Conservation (phyloP, 2,888 invertebrate species). For the Drosophila colorata region DNA sequence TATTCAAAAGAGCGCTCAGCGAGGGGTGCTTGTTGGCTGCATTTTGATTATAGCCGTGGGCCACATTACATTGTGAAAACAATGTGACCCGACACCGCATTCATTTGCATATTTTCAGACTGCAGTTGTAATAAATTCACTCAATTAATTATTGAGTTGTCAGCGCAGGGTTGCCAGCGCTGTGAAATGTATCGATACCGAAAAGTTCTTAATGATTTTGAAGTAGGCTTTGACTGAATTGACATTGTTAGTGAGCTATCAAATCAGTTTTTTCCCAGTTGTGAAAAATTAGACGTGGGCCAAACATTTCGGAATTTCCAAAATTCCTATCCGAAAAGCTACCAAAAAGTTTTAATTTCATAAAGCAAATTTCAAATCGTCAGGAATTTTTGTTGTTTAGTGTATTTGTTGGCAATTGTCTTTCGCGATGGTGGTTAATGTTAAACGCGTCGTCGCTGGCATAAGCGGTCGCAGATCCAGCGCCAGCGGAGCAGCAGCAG, state of each 20-base stretch:
- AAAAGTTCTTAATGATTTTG: neutral
- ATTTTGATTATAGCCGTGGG: slow-evolving; percentile 11
- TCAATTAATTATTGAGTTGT: neutral
- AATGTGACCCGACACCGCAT: neutral
- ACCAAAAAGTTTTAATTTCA: slow-evolving; percentile 19
- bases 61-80: neutral
- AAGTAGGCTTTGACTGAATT: slow-evolving; percentile 40
- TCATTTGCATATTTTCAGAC: slow-evolving; percentile 5
- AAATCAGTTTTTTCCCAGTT: slow-evolving; percentile 35
- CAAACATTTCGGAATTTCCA: slow-evolving; percentile 37
- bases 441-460: slow-evolving; percentile 30
- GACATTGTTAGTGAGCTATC: slow-evolving; percentile 8
- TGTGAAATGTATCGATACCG: slow-evolving; percentile 19
- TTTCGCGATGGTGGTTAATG: slow-evolving; percentile 35
- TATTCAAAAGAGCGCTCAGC: slow-evolving; percentile 10
- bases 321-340: slow-evolving; percentile 32
- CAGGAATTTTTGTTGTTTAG: slow-evolving; percentile 12
- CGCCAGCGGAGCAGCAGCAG: slow-evolving; percentile 5
- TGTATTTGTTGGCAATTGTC: neutral
- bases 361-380: slow-evolving; percentile 33
- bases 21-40: neutral
- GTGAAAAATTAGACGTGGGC: slow-evolving; percentile 52
- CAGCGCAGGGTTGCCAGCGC: slow-evolving; percentile 23
- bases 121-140: slow-evolving; percentile 13
- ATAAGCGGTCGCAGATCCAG: slow-evolving; percentile 6